Evolutionary conservation across 1,140 invertebrate species (phyloP), one percentile per base, ranked within the genome.

Genomic region (Saccostrea echinata): DNA sequence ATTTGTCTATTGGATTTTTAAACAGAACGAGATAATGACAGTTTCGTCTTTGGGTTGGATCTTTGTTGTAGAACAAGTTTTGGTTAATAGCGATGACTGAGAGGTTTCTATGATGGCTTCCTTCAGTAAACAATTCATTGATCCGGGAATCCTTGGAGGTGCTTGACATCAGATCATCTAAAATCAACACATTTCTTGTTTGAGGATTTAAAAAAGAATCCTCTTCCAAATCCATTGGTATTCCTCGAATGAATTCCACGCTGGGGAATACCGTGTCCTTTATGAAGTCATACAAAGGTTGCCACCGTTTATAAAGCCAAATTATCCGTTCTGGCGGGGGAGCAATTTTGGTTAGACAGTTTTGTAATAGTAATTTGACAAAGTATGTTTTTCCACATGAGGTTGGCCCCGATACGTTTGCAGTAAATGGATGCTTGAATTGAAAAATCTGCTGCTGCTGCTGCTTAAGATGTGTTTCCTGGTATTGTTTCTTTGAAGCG

Each of bases 21-120:
- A 88, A 88, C 24, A 88, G 71, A 27, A 87, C 71, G 1, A 90
- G 55, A 81, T 88, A 90, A 76, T 90, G 84, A 61, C 86, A 71
- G 24, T 84, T 89, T 68, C 88, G 35, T 43, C 88, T 53, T 61
- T 89, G 88, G 18, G 64, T 90, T 64, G 86, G 84, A 57, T 88
- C 71, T 33, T 43, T 43, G 6, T 43, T 43, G 35, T 43, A 43
- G 35, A 43, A 43, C 35, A 43, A 43, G 6, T 43, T 43, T 6
- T 43, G 35, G 6, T 43, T 43, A 43, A 43, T 43, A 43, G 35
- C 35, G 6, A 43, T 43, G 35, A 43, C 6, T 2, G 35, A 43
- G 6, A 43, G 35, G 6, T 43, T 43, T 43, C 35, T 43, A 6
- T 43, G 35, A 43, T 43, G 35, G 35, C 35, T 43, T 6, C 35